Percentiles rank a stretch among this genome's conserved stretches.
Conservation (phyloP, 2,797 vertebrate species). For the Schizopygopsis pylzovi region DNA sequence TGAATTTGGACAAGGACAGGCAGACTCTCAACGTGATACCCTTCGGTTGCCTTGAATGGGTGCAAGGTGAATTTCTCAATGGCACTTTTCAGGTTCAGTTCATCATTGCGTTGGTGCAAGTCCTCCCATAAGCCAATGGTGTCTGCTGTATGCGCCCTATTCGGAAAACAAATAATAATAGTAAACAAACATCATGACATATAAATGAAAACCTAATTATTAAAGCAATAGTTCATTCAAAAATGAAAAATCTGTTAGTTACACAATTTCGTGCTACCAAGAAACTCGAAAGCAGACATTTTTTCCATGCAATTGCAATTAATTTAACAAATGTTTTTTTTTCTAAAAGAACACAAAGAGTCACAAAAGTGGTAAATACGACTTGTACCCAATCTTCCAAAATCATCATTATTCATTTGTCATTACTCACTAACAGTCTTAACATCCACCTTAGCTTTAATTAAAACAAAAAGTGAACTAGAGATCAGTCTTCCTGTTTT, state of each 20-base stretch:
- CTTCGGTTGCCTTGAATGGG: constrained; percentile 85
- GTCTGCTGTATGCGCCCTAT: constrained; percentile 86
- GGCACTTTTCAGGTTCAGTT: constrained; percentile 70
- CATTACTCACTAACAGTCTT: not conserved
- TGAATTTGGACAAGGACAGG: constrained; percentile 83
- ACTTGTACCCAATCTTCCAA: not conserved
- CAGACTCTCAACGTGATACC: constrained; percentile 86
- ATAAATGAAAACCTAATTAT: not conserved
- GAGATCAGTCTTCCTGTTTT: not conserved
- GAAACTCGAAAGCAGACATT: not conserved
- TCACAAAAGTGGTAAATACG: not conserved
- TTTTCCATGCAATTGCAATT: not conserved
- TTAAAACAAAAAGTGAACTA: not conserved
- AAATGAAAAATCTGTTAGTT: not conserved
- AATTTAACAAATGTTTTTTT: not conserved
- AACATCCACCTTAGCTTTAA: not conserved
- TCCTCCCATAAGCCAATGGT: constrained; percentile 85
- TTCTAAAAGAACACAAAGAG: not conserved
- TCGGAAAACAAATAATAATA: not conserved
- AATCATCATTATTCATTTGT: not conserved
- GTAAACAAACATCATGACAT: not conserved
- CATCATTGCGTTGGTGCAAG: constrained; percentile 75
- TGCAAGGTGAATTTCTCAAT: constrained; percentile 86
- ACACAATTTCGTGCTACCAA: not conserved
- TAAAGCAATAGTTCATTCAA: not conserved